Evolutionary conservation across 2,797 vertebrate genomes (phyloP).

Genomic region (Benthosema pterotum): DNA sequence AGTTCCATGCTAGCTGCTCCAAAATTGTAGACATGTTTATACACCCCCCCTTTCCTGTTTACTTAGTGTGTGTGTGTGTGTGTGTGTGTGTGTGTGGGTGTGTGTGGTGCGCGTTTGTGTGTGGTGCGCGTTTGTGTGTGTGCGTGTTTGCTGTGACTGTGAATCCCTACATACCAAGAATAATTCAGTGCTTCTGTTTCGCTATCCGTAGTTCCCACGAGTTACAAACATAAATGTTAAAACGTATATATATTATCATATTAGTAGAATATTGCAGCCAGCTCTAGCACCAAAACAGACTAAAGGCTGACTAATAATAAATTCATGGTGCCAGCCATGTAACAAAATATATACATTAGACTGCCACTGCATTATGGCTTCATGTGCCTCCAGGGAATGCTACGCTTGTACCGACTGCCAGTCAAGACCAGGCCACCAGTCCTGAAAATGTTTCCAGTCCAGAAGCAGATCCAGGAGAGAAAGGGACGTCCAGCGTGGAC

Average conservation of each 20-base stretch:
- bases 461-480: no score
- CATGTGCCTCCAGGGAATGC: constrained; percentile 58
- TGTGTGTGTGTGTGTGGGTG: background rate
- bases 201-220: no score
- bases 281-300: no score
- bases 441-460: no score
- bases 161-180: background rate
- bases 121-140: background rate
- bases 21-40: background rate
- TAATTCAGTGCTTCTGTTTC: background rate
- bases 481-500: no score
- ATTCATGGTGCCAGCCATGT: no score
- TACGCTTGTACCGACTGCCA: constrained; percentile 8
- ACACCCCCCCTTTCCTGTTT: background rate
- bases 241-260: no score
- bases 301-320: no score
- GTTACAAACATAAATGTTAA: no score
- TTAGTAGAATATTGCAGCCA: no score
- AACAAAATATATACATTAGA: no score
- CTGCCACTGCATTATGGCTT: background rate
- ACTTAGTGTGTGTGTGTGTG: background rate
- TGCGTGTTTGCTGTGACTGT: no score
- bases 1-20: background rate
- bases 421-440: background rate
- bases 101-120: constrained; percentile 7